These are phyloP conservation scores for Seriola rivoliana DNA, from an alignment of 2,113 vertebrate genomes.

Conservation along the genomic window DNA sequence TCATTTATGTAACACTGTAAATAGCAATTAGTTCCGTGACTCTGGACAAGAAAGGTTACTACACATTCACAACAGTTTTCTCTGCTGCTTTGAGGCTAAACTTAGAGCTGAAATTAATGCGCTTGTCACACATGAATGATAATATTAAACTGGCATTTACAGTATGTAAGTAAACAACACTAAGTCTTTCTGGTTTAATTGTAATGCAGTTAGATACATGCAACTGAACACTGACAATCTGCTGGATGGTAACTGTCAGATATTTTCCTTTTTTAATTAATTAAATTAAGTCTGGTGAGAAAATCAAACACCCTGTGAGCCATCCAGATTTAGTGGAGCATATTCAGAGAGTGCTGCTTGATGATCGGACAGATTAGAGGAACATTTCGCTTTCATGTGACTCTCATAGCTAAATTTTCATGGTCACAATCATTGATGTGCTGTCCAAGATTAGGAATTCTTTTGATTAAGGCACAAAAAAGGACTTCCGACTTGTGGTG, in stretches of 20 bases:
- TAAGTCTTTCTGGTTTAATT: neutral
- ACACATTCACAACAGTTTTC: neutral
- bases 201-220: neutral
- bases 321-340: neutral
- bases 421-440: neutral
- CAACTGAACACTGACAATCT: neutral
- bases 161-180: neutral
- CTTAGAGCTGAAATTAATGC: neutral
- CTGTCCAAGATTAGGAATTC: conserved; percentile 31
- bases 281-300: neutral
- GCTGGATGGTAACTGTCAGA: neutral
- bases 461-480: conserved; percentile 26
- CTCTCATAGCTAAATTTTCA: conserved; percentile 15
- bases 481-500: too few relatives aligned
- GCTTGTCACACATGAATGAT: neutral
- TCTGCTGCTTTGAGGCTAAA: conserved; percentile 7
- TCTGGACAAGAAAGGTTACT: conserved; percentile 20
- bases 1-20: conserved; percentile 49
- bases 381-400: conserved; percentile 19
- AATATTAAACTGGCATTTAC: neutral
- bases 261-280: neutral
- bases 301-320: neutral
- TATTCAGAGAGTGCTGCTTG: conserved; percentile 6
- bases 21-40: conserved; percentile 37
- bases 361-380: conserved; percentile 23